phyloP scores from a whole-genome alignment of 2,797 vertebrate species.

The Champsocephalus esox region DNA sequence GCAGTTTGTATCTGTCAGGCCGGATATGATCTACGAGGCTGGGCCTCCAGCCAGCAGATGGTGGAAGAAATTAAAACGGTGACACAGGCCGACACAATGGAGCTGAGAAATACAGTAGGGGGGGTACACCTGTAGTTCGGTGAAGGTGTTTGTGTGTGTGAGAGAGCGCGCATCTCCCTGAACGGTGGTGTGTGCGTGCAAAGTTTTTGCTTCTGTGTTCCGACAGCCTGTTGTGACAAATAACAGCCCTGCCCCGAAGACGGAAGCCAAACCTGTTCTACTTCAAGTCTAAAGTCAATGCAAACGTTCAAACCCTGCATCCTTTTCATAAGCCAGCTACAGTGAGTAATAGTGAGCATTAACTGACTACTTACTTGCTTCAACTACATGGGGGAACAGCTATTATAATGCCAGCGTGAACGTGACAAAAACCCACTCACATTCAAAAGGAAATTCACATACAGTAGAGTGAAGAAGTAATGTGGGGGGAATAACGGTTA shows the following conservation, averaged over 20 bases:
- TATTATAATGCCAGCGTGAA: constrained; percentile 10
- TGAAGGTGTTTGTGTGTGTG: not conserved
- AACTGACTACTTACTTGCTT: constrained; percentile 12
- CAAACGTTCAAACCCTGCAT: constrained; percentile 12
- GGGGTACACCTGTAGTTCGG: constrained; percentile 73
- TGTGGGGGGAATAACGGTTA: constrained; percentile 59
- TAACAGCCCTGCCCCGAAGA: constrained; percentile 40
- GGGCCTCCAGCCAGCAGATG: constrained; percentile 86
- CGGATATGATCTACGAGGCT: constrained; percentile 79
- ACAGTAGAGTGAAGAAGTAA: constrained; percentile 50
- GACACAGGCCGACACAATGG: constrained; percentile 76
- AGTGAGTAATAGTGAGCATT: constrained; percentile 14
- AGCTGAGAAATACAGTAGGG: constrained; percentile 70
- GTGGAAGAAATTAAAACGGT: constrained; percentile 85
- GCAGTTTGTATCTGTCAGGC: constrained; percentile 85
- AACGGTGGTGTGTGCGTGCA: constrained; percentile 15
- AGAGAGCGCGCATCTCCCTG: constrained; percentile 31
- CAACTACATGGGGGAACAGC: constrained; percentile 8
- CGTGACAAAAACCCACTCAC: constrained; percentile 19
- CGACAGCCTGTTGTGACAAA: constrained; percentile 43
- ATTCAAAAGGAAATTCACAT: constrained; percentile 40
- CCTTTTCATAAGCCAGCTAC: constrained; percentile 13
- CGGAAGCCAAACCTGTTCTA: constrained; percentile 36
- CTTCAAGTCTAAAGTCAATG: not conserved
- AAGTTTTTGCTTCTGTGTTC: constrained; percentile 34